Percentiles rank a stretch among this genome's conserved stretches.
Evolutionary conservation across 2,888 invertebrate species (phyloP).

Genomic region (Hanleya hanleyi): DNA sequence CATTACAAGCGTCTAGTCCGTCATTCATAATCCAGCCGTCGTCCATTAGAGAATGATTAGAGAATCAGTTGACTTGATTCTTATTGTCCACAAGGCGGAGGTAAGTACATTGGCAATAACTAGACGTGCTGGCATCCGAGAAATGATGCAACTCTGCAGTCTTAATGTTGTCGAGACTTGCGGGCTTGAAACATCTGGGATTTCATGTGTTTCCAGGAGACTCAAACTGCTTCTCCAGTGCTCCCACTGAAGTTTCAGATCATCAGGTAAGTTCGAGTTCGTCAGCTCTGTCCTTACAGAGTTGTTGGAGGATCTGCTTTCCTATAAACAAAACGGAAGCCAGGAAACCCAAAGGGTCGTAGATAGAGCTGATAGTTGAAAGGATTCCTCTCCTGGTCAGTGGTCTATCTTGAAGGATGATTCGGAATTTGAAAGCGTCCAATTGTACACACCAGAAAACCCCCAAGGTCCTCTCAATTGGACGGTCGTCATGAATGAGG

Average conservation of each 20-base stretch:
- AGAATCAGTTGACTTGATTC: slow-evolving; percentile 22
- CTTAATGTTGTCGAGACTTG: slow-evolving; percentile 14
- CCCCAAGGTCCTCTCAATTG: slow-evolving; percentile 38
- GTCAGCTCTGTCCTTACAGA: slow-evolving; percentile 17
- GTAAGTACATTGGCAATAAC: slow-evolving; percentile 15
- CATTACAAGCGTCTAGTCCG: slow-evolving; percentile 25
- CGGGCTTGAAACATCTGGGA: slow-evolving; percentile 20
- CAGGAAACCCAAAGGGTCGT: slow-evolving; percentile 40
- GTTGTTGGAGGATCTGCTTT: slow-evolving; percentile 33
- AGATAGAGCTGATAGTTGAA: slow-evolving; percentile 34
- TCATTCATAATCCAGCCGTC: too few relatives aligned
- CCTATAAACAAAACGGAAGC: slow-evolving; percentile 32
- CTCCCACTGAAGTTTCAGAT: slow-evolving; percentile 16
- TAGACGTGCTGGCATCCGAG: slow-evolving; percentile 22
- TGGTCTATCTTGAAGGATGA: slow-evolving; percentile 19
- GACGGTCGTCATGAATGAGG: slow-evolving; percentile 10
- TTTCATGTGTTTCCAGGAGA: background rate
- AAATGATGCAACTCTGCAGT: slow-evolving; percentile 28
- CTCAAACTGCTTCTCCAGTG: slow-evolving; percentile 14
- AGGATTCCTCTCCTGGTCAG: slow-evolving; percentile 37
- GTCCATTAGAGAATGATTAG: too few relatives aligned
- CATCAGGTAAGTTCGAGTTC: slow-evolving; percentile 32
- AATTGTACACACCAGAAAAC: slow-evolving; percentile 37
- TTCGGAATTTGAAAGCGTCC: slow-evolving; percentile 34
- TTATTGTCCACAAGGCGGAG: slow-evolving; percentile 2